phyloP scores from a whole-genome alignment of 2,797 vertebrate genomes.

The Pelodytes ibericus region DNA sequence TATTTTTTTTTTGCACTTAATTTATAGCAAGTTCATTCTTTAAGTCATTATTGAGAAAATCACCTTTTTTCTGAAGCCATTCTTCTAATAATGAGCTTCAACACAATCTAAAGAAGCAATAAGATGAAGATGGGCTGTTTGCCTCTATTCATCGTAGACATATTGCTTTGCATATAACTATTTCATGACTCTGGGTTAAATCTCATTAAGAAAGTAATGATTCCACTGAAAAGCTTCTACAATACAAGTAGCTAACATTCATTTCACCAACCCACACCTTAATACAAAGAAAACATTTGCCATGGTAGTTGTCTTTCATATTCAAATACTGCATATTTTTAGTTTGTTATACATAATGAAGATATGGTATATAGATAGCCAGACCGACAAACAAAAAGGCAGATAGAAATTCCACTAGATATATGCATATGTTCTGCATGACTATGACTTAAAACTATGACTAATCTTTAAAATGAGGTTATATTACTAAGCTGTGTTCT shows the following conservation, averaged over 20 bases:
- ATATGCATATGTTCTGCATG: too few relatives aligned
- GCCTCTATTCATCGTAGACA: constrained; percentile 28
- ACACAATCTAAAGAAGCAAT: constrained; percentile 1
- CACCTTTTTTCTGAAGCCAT: constrained; percentile 15
- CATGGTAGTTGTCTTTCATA: neutral
- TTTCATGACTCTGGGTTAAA: constrained; percentile 41
- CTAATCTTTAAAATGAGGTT: too few relatives aligned
- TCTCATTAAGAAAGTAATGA: constrained; percentile 36
- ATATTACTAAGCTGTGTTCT: too few relatives aligned
- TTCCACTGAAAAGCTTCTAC: constrained; percentile 21
- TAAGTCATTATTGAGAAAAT: constrained; percentile 25
- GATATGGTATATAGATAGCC: too few relatives aligned
- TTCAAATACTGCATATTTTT: neutral
- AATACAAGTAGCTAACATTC: constrained; percentile 14
- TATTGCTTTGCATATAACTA: constrained; percentile 29
- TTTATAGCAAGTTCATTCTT: constrained; percentile 10
- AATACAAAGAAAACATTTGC: constrained; percentile 3
- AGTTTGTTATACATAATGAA: neutral
- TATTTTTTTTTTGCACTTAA: constrained; percentile 1
- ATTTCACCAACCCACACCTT: constrained; percentile 26
- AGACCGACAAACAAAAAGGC: too few relatives aligned
- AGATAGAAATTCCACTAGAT: too few relatives aligned
- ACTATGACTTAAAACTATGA: too few relatives aligned
- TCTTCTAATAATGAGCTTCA: constrained; percentile 31
- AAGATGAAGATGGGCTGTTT: constrained; percentile 24